Base-by-base conservation (phyloP, 2,797 vertebrate species). In the Vespertilio murinus region DNA sequence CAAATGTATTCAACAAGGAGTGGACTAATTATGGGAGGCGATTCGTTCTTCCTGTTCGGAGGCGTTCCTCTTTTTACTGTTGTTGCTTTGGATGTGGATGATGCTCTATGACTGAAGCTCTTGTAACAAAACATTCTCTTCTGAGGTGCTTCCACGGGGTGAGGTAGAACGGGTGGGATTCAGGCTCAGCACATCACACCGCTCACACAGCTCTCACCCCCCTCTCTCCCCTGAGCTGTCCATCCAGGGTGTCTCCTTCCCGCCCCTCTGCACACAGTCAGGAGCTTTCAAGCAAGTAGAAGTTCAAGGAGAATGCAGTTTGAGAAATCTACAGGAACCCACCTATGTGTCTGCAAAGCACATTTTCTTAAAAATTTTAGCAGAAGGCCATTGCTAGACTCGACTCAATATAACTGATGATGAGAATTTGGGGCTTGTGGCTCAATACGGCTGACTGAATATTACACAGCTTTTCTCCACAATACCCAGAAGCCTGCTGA, bases 361-460 rank as follows among this genome's bases (percentile, higher is more conserved):
- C 22, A 33, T 11, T 77, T 83, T 71, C 84, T 94, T 82, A 71
- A 69, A 70, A 69, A 49, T 70, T 67, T 33, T 10, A 33, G 83
- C 75, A 69, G 47, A 91, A 64, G 38, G 61, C 35, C 47, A 45
- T 65, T 33, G 80, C 61, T 87, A 89, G 93, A 23, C 74, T 38
- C 8, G 25, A 45, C 52, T 89, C 35, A 25, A 35, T 0, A 49
- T 7, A 87, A 90, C 87, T 11, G 13, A 74, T 30, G 28, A 35
- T 65, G 64, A 56, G 54, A 49, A 88, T 2, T 42, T 42, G 59
- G 93, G 45, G 12, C 33, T 5, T 7, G 69, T 25, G 25, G 40
- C 52, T 81, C 85, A 84, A 69, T 5, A 73, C 1, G 74, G 85
- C 70, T 79, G 33, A 54, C 7, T 12, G 42, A 84, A n/a, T 20